Evolutionary conservation across 35 echinoderm and acorn worm species (phyloP).

Genomic region (Apostichopus californicus): DNA sequence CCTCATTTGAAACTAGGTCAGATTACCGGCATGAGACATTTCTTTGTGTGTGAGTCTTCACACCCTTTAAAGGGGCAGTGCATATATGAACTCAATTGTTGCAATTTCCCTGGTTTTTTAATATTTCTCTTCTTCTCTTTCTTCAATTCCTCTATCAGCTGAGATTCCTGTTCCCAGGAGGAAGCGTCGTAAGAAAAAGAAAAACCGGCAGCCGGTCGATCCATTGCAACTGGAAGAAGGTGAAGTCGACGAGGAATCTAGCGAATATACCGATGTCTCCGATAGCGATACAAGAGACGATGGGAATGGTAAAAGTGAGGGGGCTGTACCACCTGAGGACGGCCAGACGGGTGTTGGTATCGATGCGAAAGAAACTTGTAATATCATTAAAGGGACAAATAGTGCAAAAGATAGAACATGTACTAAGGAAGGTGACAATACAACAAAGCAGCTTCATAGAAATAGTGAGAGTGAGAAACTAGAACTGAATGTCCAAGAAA

Average conservation of each 20-base stretch:
- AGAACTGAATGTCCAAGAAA: neutral
- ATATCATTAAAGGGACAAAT: neutral
- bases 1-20: too few relatives aligned
- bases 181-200: conserved; percentile 1
- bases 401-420: neutral
- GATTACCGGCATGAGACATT: too few relatives aligned
- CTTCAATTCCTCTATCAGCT: neutral
- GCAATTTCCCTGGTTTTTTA: too few relatives aligned
- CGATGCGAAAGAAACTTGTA: neutral
- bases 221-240: conserved; percentile 29
- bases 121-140: neutral
- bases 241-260: conserved; percentile 36
- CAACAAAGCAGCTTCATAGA: too few relatives aligned
- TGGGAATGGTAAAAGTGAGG: neutral
- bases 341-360: neutral
- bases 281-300: neutral
- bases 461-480: neutral
- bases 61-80: too few relatives aligned
- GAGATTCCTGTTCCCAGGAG: neutral
- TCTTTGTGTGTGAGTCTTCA: too few relatives aligned
- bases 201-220: neutral
- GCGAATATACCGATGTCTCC: conserved; percentile 42
- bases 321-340: neutral
- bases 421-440: neutral
- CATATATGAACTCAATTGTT: too few relatives aligned